Percentiles rank a stretch among this genome's conserved stretches.
Conservation (phyloP, 2,113 vertebrate genomes). For the Siphamia tubifer region DNA sequence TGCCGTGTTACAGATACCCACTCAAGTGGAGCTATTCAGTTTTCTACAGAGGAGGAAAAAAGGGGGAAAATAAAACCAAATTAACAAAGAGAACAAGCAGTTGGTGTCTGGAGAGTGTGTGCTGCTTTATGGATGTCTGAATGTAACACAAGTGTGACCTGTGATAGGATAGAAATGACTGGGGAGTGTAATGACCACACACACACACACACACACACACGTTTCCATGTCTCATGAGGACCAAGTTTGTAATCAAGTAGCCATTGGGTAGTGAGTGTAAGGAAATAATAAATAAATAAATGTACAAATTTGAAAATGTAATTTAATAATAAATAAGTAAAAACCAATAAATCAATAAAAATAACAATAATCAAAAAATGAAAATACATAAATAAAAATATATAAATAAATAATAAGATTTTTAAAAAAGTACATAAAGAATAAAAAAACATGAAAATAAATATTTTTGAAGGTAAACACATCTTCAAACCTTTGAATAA, state of each 20-base stretch:
- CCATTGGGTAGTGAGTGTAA: neutral
- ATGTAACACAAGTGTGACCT: neutral
- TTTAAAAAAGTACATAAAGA: no score
- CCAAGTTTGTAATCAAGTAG: neutral
- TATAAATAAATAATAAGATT: no score
- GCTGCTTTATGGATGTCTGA: constrained; percentile 27
- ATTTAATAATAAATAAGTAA: no score
- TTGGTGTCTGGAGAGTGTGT: neutral
- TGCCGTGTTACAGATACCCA: constrained; percentile 35
- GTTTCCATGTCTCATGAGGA: no score
- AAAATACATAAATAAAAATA: no score
- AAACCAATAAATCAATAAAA: no score
- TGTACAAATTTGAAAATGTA: no score
- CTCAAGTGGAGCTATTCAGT: constrained; percentile 42
- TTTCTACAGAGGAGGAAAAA: constrained; percentile 8
- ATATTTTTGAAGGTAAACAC: no score
- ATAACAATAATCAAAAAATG: no score
- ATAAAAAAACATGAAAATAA: no score
- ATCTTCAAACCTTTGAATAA: no score
- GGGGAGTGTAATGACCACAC: neutral
- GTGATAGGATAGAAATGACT: constrained; percentile 21
- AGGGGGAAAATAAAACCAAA: constrained; percentile 31
- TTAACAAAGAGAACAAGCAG: constrained; percentile 21
- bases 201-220: neutral
- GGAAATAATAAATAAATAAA: no score